Evolutionary conservation across 2,797 vertebrate genomes (phyloP).

Genomic region (Pangasius mekongensis): DNA sequence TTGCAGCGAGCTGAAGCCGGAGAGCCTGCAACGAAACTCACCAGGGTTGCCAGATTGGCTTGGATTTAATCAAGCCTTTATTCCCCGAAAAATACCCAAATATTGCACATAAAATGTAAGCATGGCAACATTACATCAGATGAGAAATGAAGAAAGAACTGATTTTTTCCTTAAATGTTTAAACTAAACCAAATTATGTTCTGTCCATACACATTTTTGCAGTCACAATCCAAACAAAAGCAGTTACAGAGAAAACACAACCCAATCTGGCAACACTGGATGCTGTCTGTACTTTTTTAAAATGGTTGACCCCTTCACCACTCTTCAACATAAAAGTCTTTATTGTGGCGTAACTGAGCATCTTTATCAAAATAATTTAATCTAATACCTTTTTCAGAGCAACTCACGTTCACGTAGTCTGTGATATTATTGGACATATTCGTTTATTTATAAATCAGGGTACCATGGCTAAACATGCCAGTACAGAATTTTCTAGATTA

Average conservation of each 20-base stretch:
- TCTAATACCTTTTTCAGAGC: slow-evolving; percentile 15
- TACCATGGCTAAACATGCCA: slow-evolving; percentile 55
- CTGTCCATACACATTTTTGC: neutral
- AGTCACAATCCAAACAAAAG: neutral
- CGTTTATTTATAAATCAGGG: slow-evolving; percentile 59
- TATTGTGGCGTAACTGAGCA: neutral
- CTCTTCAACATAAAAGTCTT: slow-evolving; percentile 53
- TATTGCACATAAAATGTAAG: neutral
- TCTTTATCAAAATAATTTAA: neutral
- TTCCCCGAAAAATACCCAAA: neutral
- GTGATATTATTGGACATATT: slow-evolving; percentile 36
- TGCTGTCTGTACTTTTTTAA: neutral
- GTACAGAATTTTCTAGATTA: slow-evolving; percentile 45
- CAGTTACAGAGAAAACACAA: fast-evolving
- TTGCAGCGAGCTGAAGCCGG: slow-evolving; percentile 16
- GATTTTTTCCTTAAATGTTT: neutral
- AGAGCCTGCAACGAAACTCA: neutral
- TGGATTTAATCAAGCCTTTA: too few relatives aligned
- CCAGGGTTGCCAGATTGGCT: neutral
- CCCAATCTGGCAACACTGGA: neutral
- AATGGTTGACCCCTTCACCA: neutral
- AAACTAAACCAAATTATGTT: neutral
- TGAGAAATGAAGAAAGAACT: neutral
- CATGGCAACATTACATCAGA: neutral
- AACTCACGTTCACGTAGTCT: slow-evolving; percentile 18